Base-by-base conservation (phyloP, 2,797 vertebrate genomes). In the Gadopsis marmoratus region DNA sequence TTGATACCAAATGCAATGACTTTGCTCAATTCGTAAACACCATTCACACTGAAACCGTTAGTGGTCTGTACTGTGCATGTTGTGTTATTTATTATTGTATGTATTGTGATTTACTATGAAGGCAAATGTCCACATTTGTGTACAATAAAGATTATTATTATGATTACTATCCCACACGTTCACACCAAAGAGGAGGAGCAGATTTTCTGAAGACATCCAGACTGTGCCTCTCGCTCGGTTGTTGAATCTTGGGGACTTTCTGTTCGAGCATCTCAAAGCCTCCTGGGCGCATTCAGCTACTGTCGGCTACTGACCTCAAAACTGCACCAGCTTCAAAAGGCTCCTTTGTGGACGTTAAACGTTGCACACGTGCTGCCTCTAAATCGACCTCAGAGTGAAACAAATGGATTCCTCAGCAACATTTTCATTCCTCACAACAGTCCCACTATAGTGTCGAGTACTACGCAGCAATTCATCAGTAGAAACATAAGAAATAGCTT, bases 261-360 rank as follows among this genome's bases (percentile, higher is more conserved):
- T 67, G 33, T 50, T 33, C 0, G 50, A 70, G 78, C 63, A 0
- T 60, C 82, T 82, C 65, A 14, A 50, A 63, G 72, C 74, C 78
- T 72, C 76, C 26, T 60, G 69, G 76, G 37, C 5, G 13, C 69
- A 26, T 68, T 81, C 70, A 26, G n/a, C n/a, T n/a, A n/a, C n/a
- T n/a, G n/a, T n/a, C n/a, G 7, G 31, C 59, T 5, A 5, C 71
- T 75, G 85, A 87, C 89, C 74, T 81, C 67, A 31, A 81, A 85
- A 55, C 79, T n/a, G 67, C 68, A 26, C 9, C 39, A 7, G 53
- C 69, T 74, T 91, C 78, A 88, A 81, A 87, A 69, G 73, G 56
- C 66, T 37, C 83, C 86, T 91, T 84, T 88, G 82, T 91, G 75
- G 71, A 71, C 43, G 37, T 55, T 39, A 56, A 13, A n/a, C 6